A percentile compares a stretch with the other conserved stretches of the same genome.
phyloP scores from a whole-genome alignment of 1,140 invertebrate species.

The Diuraphis noxia region DNA sequence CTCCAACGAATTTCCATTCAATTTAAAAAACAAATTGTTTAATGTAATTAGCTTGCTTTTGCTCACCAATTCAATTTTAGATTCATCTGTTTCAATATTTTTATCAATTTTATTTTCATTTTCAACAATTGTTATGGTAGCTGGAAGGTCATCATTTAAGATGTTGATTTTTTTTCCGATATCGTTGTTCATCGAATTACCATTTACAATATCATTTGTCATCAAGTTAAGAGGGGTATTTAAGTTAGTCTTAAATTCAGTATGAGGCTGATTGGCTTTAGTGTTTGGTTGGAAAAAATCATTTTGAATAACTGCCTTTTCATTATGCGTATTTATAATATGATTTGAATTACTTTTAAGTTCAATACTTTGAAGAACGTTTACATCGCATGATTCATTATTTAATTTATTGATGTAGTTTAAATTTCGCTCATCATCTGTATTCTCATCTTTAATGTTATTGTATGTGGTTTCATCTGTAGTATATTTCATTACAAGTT shows the following conservation, averaged over 20 bases:
- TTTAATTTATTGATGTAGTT: not conserved
- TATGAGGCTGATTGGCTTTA: not conserved
- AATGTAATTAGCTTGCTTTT: not conserved
- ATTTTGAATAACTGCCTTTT: not conserved
- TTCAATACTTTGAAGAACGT: not conserved
- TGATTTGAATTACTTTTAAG: not conserved
- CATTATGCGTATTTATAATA: not conserved
- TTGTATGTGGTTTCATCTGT: not conserved
- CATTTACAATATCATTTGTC: not conserved
- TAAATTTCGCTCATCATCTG: not conserved
- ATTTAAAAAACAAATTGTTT: not conserved
- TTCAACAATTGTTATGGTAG: not conserved
- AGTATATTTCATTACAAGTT: not conserved
- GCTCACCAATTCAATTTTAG: not conserved
- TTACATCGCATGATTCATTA: not conserved
- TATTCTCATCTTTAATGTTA: not conserved
- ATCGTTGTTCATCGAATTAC: not conserved
- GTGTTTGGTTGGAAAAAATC: not conserved
- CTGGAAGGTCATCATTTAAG: not conserved
- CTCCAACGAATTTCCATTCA: not conserved
- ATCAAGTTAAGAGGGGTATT: not conserved
- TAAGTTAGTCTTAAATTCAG: not conserved
- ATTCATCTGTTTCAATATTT: not conserved
- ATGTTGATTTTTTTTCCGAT: not conserved
- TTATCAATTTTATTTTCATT: not conserved